These are phyloP conservation scores for Eueremaeus valkanovi DNA, from an alignment of 2,888 invertebrate genomes.

Conservation along the genomic window DNA sequence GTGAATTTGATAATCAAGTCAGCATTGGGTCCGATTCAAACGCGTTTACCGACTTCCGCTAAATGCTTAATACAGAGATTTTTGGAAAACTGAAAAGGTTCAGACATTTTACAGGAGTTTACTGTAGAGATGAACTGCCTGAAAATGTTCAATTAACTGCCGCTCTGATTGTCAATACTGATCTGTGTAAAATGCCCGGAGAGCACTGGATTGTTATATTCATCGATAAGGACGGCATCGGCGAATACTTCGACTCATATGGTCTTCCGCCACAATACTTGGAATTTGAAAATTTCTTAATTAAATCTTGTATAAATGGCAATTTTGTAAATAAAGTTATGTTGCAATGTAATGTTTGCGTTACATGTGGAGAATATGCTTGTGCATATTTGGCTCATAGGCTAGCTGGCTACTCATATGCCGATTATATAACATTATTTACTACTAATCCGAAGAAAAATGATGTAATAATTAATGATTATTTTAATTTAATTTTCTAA, in stretches of 20 bases:
- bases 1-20: slow-evolving; percentile 32
- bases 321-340: neutral
- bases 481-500: neutral
- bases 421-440: neutral
- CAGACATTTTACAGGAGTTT: neutral
- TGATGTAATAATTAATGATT: neutral
- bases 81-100: neutral
- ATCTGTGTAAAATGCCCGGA: neutral
- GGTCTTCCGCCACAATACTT: neutral
- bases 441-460: neutral
- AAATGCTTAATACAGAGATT: no score
- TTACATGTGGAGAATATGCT: neutral
- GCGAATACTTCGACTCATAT: neutral
- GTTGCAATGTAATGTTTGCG: neutral
- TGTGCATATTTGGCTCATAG: neutral
- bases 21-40: neutral
- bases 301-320: neutral
- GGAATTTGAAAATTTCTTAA: neutral
- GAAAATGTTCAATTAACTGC: neutral
- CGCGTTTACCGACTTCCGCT: neutral
- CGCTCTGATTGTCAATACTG: neutral
- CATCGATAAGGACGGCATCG: neutral
- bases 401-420: neutral
- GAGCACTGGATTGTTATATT: neutral
- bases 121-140: neutral